Conservation (phyloP, 2,888 invertebrate species). For the Mongoloraphidia duomilia region DNA sequence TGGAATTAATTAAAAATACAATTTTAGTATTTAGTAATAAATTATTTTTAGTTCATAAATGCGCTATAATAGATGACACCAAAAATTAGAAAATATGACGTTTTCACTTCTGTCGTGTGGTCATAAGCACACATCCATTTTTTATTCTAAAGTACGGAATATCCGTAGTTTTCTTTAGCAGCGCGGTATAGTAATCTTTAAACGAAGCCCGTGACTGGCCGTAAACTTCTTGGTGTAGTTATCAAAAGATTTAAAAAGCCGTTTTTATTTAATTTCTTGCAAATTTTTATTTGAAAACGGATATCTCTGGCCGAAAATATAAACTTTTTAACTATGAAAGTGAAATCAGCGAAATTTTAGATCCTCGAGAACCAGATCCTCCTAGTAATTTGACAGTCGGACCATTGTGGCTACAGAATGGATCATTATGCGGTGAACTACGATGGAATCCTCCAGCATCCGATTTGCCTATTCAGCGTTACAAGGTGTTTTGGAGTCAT, state of each 20-base stretch:
- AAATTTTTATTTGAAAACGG: background rate
- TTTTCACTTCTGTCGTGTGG: no score
- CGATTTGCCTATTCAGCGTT: constrained; percentile 53
- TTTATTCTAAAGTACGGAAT: no score
- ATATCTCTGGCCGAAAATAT: background rate
- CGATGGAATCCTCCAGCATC: constrained; percentile 56
- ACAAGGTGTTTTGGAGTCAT: constrained; percentile 62
- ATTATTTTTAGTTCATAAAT: no score
- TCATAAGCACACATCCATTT: no score
- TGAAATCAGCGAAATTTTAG: constrained; percentile 20
- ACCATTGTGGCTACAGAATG: constrained; percentile 30
- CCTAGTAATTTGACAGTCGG: constrained; percentile 45
- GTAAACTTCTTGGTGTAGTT: no score
- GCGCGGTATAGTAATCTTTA: no score
- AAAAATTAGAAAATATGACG: no score
- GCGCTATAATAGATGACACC: no score
- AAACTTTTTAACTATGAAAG: constrained; percentile 4
- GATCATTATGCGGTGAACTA: constrained; percentile 41
- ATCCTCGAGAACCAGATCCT: constrained; percentile 44
- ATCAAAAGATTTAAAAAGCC: background rate
- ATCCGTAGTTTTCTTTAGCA: no score
- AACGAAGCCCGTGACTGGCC: no score
- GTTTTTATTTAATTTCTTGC: background rate
- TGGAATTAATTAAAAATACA: no score
- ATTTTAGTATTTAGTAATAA: no score